A percentile compares a stretch with the other conserved stretches of the same genome.
These are phyloP conservation scores for Platycheirus albimanus DNA, from an alignment of 2,888 invertebrate species.

Conservation along the genomic window DNA sequence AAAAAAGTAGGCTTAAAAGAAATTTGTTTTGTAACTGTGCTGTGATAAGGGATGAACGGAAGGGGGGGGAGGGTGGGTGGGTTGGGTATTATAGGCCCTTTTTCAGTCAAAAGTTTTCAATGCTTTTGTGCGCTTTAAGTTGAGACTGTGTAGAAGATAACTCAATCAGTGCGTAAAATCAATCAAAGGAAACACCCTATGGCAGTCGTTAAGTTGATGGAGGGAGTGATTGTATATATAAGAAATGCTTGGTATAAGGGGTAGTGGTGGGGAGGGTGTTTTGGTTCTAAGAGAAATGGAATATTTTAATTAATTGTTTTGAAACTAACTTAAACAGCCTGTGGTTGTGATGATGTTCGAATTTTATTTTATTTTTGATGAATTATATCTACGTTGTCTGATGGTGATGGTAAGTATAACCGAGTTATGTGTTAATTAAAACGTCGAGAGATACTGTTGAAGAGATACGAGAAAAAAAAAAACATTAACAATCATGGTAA, in stretches of 20 bases:
- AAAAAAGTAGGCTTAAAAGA: not conserved
- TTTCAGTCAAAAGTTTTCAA: slow-evolving; percentile 34
- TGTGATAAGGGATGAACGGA: too few relatives aligned
- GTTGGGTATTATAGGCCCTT: too few relatives aligned
- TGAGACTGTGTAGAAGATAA: slow-evolving; percentile 25
- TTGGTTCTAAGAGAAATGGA: too few relatives aligned
- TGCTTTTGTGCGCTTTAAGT: not conserved
- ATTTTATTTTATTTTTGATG: not conserved
- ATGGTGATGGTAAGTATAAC: slow-evolving; percentile 4
- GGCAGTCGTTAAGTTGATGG: not conserved
- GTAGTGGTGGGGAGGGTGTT: too few relatives aligned
- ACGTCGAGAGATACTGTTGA: not conserved
- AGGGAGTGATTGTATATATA: too few relatives aligned
- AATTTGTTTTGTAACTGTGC: slow-evolving; percentile 6
- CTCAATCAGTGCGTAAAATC: slow-evolving; percentile 52
- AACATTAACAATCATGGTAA: not conserved
- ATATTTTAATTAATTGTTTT: slow-evolving; percentile 65
- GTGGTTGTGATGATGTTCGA: slow-evolving; percentile 30
- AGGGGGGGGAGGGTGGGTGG: not conserved
- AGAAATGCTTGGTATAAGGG: too few relatives aligned
- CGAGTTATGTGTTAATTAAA: slow-evolving; percentile 11
- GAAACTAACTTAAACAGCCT: slow-evolving; percentile 47
- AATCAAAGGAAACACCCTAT: slow-evolving; percentile 45
- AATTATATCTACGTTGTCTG: not conserved
- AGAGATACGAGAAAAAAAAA: not conserved